Evolutionary conservation across 64 coral and sea anemone species (phyloP), one percentile per base, ranked within the genome.

Genomic region (Anthopleura sola): DNA sequence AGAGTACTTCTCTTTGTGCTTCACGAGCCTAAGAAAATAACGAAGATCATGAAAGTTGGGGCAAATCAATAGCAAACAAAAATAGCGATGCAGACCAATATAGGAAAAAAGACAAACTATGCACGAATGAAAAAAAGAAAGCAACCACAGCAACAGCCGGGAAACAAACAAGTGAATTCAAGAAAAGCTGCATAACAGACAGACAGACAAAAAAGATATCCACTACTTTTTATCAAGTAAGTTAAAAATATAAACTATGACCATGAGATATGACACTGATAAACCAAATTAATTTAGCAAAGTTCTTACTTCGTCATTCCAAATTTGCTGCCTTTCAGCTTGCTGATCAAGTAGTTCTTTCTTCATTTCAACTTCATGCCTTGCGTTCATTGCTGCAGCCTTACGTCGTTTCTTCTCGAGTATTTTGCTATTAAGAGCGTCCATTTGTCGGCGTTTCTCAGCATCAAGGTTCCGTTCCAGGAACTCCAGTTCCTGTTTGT

Each of bases 331-430:
- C 38, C 97, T 92, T 60, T 99, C 87, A 2, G 91, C 90, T 36
- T 91, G 92, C 21, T 99, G 97, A 28, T 95, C 93, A 75, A 95
- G 82, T 37, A 95, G 47, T 62, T 94, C 90, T 51, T 90, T 99
- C 4, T 93, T 68, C 92, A 99, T 89, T 33, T 99, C 90, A 17
- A 91, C 97, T 1, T 88, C 78, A 58, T 95, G 97, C 36, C 81
- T 99, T 20, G 88, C 84, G 5, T 90, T 86, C 28, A 89, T 78
- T 0, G 93, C 90, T 5, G 87, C 97, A 24, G 97, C 90, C 36
- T 91, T 91, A 7, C 86, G 84, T 37, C 79, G 94, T 49, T 91
- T 91, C 49, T 92, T 83, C 50, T 94, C 97, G 6, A 84, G 83
- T 32, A 99, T 99, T 51, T 95, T 99, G n/a, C 88, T 89, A 31